These are phyloP conservation scores for Cassiopea xamachana DNA, from an alignment of 30 jellyfish, hydroid and myxozoan species.

Conservation along the genomic window DNA sequence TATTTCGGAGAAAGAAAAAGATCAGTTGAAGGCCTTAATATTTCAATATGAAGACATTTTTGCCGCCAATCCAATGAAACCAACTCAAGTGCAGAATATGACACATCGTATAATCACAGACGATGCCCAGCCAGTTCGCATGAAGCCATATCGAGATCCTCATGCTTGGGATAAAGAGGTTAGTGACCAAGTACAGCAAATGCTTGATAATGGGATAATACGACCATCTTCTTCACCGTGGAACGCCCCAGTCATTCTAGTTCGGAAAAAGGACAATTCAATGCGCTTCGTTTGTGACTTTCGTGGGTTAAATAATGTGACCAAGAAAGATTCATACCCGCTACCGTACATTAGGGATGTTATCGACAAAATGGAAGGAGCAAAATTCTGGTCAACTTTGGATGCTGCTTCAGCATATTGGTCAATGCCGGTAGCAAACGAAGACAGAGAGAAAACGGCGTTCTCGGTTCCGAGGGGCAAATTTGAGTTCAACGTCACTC, in stretches of 20 bases:
- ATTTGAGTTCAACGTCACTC: conserved; percentile 54
- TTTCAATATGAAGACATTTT: background rate
- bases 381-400: conserved; percentile 60
- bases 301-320: conserved; percentile 16
- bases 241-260: conserved; percentile 61
- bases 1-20: conserved; percentile 18
- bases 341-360: conserved; percentile 68
- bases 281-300: conserved; percentile 59
- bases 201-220: conserved; percentile 53
- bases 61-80: conserved; percentile 21
- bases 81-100: conserved; percentile 33
- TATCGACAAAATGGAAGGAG: conserved; percentile 62
- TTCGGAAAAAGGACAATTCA: conserved; percentile 45
- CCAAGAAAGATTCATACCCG: conserved; percentile 67
- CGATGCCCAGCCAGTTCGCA: conserved; percentile 58
- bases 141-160: conserved; percentile 59
- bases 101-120: conserved; percentile 57
- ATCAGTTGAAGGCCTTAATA: background rate
- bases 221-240: conserved; percentile 64
- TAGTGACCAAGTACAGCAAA: conserved; percentile 39
- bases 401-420: conserved; percentile 74
- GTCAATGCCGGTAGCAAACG: conserved; percentile 54
- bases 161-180: conserved; percentile 65
- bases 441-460: conserved; percentile 65
- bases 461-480: conserved; percentile 61